phyloP scores from a whole-genome alignment of 2,888 invertebrate genomes.

The Celastrina argiolus region DNA sequence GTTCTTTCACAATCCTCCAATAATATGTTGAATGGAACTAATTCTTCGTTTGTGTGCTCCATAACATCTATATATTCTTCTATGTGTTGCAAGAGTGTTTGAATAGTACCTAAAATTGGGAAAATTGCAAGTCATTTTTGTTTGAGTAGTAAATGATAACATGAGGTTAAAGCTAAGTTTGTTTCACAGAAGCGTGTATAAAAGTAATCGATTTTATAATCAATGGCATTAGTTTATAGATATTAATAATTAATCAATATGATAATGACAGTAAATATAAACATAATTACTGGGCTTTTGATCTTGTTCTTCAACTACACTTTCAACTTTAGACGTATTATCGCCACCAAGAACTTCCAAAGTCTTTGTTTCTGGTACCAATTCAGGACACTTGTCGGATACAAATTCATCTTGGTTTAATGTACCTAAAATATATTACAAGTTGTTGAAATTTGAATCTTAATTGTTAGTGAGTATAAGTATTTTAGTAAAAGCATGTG shows the following conservation, averaged over 20 bases:
- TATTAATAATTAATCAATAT: background rate
- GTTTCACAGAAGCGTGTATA: background rate
- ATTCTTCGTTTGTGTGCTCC: slow-evolving; percentile 56
- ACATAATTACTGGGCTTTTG: too few relatives aligned
- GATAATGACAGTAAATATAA: too few relatives aligned
- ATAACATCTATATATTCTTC: slow-evolving; percentile 58
- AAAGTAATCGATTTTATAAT: background rate
- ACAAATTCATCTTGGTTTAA: too few relatives aligned
- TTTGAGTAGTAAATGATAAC: background rate
- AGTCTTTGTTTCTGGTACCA: too few relatives aligned
- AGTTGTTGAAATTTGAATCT: too few relatives aligned
- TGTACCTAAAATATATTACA: too few relatives aligned
- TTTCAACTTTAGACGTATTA: too few relatives aligned
- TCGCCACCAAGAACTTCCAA: too few relatives aligned
- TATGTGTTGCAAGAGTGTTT: slow-evolving; percentile 48
- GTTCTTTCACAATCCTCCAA: slow-evolving; percentile 42
- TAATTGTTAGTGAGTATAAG: background rate
- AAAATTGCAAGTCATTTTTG: background rate
- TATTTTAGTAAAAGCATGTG: background rate
- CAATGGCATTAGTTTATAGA: too few relatives aligned
- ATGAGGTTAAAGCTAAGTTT: background rate
- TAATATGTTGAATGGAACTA: slow-evolving; percentile 45
- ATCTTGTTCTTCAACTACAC: too few relatives aligned
- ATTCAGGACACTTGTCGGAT: too few relatives aligned
- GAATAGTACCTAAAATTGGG: slow-evolving; percentile 29